phyloP scores from a whole-genome alignment of 2,113 vertebrate genomes.

The Lasiurus cinereus region DNA sequence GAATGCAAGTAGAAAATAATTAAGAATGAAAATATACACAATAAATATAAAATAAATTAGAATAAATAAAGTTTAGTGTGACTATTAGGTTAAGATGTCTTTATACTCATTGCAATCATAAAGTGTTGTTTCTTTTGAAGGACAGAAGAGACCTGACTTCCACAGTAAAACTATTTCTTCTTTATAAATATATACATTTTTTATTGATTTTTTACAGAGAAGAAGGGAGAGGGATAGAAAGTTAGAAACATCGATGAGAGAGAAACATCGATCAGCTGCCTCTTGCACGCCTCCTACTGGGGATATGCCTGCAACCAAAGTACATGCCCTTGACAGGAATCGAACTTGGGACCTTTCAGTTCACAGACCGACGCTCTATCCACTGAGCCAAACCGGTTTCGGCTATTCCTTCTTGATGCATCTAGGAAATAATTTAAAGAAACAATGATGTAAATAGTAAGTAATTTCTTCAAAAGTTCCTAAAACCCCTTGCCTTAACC shows the following conservation, averaged over 20 bases:
- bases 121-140: constrained; percentile 57
- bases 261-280: too few relatives aligned
- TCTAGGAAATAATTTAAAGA: background rate
- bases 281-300: too few relatives aligned
- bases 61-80: constrained; percentile 81
- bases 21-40: constrained; percentile 76
- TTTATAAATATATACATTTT: too few relatives aligned
- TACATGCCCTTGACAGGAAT: too few relatives aligned
- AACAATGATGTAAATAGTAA: background rate
- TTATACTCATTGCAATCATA: constrained; percentile 29
- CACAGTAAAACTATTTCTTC: background rate
- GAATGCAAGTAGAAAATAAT: constrained; percentile 73
- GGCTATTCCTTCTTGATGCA: too few relatives aligned
- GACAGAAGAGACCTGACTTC: background rate
- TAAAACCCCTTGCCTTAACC: background rate
- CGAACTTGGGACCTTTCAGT: too few relatives aligned
- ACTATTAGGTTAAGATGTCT: constrained; percentile 66
- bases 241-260: too few relatives aligned
- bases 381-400: too few relatives aligned
- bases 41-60: constrained; percentile 79
- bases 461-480: background rate
- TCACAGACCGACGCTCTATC: too few relatives aligned
- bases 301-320: too few relatives aligned
- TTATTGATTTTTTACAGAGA: too few relatives aligned
- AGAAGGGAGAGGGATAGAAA: too few relatives aligned